These are phyloP conservation scores for Illadopsis cleaveri DNA, from an alignment of 2,113 vertebrate species.

Conservation along the genomic window DNA sequence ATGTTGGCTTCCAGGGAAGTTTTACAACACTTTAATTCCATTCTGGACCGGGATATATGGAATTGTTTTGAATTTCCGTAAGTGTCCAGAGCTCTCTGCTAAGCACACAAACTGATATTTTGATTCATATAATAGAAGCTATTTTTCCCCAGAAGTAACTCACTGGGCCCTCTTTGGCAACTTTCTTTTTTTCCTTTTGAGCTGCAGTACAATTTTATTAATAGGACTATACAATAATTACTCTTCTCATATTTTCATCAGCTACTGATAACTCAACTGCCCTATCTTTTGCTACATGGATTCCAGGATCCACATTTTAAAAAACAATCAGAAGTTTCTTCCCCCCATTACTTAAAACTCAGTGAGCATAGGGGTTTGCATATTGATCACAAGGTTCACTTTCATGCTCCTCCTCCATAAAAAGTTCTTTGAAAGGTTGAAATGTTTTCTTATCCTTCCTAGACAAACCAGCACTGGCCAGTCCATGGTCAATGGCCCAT, in stretches of 20 bases:
- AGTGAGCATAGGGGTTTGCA: background rate
- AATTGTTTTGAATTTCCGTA: conserved; percentile 36
- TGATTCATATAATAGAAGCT: background rate
- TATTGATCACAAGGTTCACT: background rate
- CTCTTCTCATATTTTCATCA: background rate
- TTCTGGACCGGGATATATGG: conserved; percentile 23
- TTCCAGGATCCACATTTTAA: background rate
- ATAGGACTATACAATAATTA: background rate
- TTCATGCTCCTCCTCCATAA: background rate
- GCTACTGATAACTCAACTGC: background rate
- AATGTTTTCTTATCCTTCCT: background rate
- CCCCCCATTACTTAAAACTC: background rate
- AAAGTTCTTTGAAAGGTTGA: background rate
- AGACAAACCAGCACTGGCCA: background rate
- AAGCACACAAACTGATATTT: background rate
- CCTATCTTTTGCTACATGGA: background rate
- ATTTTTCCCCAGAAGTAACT: conserved; percentile 2
- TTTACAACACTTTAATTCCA: conserved; percentile 44
- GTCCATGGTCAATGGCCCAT: background rate
- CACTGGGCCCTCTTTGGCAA: background rate
- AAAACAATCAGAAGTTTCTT: background rate
- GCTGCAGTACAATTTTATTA: background rate
- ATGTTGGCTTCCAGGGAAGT: conserved; percentile 49
- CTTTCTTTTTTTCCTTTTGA: background rate
- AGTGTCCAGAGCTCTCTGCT: background rate